Base-by-base conservation (phyloP, 2,888 invertebrate genomes). In the Andrena trimmerana region DNA sequence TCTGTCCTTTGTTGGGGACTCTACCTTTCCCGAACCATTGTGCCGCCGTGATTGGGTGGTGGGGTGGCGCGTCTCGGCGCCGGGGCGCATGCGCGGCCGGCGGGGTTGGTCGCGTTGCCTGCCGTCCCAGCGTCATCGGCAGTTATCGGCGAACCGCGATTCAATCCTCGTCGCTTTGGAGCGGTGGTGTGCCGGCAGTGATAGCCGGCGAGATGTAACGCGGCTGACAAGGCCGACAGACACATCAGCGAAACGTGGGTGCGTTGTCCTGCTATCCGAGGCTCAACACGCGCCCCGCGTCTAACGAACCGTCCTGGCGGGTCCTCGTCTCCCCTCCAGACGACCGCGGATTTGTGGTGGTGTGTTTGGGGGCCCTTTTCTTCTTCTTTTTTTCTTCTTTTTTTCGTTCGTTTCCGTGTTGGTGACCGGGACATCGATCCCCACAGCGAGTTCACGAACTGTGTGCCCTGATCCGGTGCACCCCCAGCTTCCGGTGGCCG, bases 61-160 rank as follows among this genome's bases (percentile, higher is more conserved):
- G 78, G 80, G 79, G 68, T 60, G 72, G 73, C 42, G 57, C 62
- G 81, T 78, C 68, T 29, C 66, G 60, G 54, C 60, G 78, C 31
- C 67, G 69, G 74, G 36, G 85, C 91, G 90, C 86, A 70, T 78
- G 89, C 88, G 91, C 86, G 78, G 72, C 66, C 42, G 52, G 69
- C 78, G 85, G 89, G 91, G 88, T 83, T 87, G 87, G 84, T 84
- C 88, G 87, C 78, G 87, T 81, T 76, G 88, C 77, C 87, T 88
- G 84, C 76, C 82, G 81, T 78, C 79, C 83, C 84, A 77, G 87
- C 87, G 84, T 84, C 88, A 65, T 85, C 90, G 91, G 88, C 90
- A 92, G 92, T 92, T 90, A 91, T 91, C 91, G 92, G 92, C 89
- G 88, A 90, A 89, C 91, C 92, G 87, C 84, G 84, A 76, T 86